These are phyloP conservation scores for Thalassophryne amazonica DNA, from an alignment of 2,797 vertebrate species.

Conservation along the genomic window DNA sequence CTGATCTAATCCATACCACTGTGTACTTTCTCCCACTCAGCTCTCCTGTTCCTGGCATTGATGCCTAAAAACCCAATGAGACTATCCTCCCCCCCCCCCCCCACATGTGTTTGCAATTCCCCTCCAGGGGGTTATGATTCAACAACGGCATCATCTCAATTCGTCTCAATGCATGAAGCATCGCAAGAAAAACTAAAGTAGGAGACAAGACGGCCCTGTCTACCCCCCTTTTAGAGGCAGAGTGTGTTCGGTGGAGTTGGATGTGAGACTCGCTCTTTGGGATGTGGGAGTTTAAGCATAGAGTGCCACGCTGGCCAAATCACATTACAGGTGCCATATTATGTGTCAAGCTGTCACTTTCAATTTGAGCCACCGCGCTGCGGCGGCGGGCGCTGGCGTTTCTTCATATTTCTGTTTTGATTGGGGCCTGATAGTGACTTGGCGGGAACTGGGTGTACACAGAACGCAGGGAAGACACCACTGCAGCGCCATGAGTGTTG, in stretches of 20 bases:
- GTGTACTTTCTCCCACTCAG: conserved; percentile 75
- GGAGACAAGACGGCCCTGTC: conserved; percentile 58
- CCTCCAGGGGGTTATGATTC: conserved; percentile 77
- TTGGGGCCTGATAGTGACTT: conserved; percentile 67
- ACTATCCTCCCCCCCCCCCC: conserved; percentile 51
- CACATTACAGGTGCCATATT: conserved; percentile 84
- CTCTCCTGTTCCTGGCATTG: conserved; percentile 69
- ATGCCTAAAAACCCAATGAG: conserved; percentile 63
- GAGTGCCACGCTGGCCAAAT: conserved; percentile 79
- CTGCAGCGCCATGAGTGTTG: conserved; percentile 18
- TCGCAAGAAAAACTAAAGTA: conserved; percentile 66
- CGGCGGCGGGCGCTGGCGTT: conserved; percentile 49
- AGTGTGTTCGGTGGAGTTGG: conserved; percentile 75
- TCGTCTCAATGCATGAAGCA: conserved; percentile 74
- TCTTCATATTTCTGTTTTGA: conserved; percentile 76
- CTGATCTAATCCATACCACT: conserved; percentile 70
- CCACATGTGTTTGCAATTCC: conserved; percentile 81
- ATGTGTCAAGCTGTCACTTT: conserved; percentile 86
- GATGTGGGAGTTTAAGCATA: conserved; percentile 75
- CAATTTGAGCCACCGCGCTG: conserved; percentile 73
- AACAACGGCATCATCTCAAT: conserved; percentile 74
- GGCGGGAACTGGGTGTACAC: conserved; percentile 41
- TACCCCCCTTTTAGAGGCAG: conserved; percentile 50
- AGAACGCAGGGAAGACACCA: conserved; percentile 24
- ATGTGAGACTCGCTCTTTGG: conserved; percentile 69